Evolutionary conservation across 2,797 vertebrate species (phyloP), one percentile per base, ranked within the genome.

Genomic region (Premnoplex brunnescens): DNA sequence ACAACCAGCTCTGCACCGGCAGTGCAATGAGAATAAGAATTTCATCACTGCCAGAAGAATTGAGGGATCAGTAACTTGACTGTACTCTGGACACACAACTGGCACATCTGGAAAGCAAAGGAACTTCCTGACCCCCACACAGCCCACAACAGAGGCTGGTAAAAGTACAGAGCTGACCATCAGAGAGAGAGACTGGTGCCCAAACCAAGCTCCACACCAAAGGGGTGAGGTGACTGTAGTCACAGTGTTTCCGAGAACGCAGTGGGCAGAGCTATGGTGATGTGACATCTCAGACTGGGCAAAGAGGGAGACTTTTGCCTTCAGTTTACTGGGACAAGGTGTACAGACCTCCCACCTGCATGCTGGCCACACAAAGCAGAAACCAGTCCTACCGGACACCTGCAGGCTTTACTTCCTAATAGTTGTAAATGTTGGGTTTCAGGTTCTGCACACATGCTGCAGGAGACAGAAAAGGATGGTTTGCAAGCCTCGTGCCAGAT

Each of bases 11-110:
- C 55, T 49, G 13, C 23, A 67, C 60, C 63, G 77, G 34, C 1
- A 1, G 39, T 17, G n/a, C 60, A 64, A 23, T 16, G 27, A 90
- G 66, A 49, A 59, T 3, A 3, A 56, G 34, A 78, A 43, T 0
- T 68, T 52, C 22, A 27, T 34, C 5, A 0, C 4, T 72, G 49
- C 32, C 1, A 0, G 36, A 36, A 60, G 51, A 81, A 60, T 3
- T 17, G 21, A 48, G 46, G 24, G 36, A 72, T 49, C 10, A 2
- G 52, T 4, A 76, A 15, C 54, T 78, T 2, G 2, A 2, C 24
- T 83, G 48, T 36, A 11, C 32, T 43, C 26, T 78, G 73, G 49
- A 79, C 92, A 82, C 34, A 77, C 4, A 10, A 34, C 27, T 8
- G 5, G 58, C 32, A 66, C 12, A 78, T 51, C 49, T 72, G 36